Percentiles rank a stretch among this genome's conserved stretches.
These are phyloP conservation scores for Callinectes sapidus DNA, from an alignment of 2,888 invertebrate species.

Conservation along the genomic window DNA sequence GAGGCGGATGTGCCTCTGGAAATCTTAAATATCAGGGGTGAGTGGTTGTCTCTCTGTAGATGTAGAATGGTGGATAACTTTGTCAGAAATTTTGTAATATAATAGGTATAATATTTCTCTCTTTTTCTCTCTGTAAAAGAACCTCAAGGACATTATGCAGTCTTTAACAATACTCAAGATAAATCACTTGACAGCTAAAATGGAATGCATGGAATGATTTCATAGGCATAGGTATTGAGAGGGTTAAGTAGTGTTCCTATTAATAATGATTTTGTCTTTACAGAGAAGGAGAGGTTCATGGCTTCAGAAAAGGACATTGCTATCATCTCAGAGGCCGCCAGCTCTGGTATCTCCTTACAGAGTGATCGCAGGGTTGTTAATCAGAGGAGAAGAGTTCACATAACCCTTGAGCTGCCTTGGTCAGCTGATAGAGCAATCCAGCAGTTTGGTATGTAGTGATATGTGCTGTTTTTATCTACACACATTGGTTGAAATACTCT, in stretches of 20 bases:
- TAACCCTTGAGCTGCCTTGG: slow-evolving; percentile 99
- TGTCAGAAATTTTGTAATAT: neutral
- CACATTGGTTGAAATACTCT: neutral
- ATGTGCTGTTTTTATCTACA: neutral
- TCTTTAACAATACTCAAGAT: too few species aligned
- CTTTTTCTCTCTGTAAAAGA: too few species aligned
- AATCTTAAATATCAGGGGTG: slow-evolving; percentile 87
- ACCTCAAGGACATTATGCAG: too few species aligned
- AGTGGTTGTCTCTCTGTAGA: neutral
- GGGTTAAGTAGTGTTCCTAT: slow-evolving; percentile 44
- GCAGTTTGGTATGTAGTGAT: slow-evolving; percentile 87
- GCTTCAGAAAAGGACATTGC: slow-evolving; percentile 98
- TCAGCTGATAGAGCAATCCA: slow-evolving; percentile 99
- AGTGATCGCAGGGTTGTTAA: slow-evolving; percentile 92
- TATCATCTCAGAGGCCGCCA: slow-evolving; percentile 99
- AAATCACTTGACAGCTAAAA: too few species aligned
- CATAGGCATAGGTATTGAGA: too few species aligned
- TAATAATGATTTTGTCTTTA: slow-evolving; percentile 45
- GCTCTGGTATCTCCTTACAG: slow-evolving; percentile 97
- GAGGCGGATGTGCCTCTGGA: slow-evolving; percentile 97
- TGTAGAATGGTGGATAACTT: neutral
- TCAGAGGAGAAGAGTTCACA: slow-evolving; percentile 95
- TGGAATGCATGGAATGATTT: too few species aligned
- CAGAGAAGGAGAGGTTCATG: slow-evolving; percentile 90
- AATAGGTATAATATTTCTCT: too few species aligned